Evolutionary conservation across 1,140 invertebrate genomes (phyloP).

Genomic region (Cyclina sinensis): DNA sequence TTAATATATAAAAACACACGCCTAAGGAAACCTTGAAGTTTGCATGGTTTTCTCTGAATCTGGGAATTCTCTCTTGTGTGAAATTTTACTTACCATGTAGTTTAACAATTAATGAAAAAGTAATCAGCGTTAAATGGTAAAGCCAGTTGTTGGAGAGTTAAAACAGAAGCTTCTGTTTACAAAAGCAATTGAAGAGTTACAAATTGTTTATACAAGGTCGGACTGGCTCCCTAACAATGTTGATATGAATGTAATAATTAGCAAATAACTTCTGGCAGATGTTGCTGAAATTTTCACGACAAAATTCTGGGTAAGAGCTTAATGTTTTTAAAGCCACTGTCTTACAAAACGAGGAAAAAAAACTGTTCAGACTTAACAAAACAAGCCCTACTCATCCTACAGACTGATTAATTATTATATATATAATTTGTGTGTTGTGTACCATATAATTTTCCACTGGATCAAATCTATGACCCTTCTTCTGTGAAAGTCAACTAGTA

Average conservation of each 20-base stretch:
- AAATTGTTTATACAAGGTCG: slow-evolving; percentile 45
- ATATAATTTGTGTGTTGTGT: too few relatives aligned
- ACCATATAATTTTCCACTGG: too few relatives aligned
- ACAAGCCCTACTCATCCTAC: too few relatives aligned
- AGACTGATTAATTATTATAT: too few relatives aligned
- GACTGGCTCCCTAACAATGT: slow-evolving; percentile 36
- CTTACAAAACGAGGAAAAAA: background rate
- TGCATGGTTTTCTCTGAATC: too few relatives aligned
- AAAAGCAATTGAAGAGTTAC: slow-evolving; percentile 27
- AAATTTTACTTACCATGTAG: background rate
- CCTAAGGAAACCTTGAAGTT: too few relatives aligned
- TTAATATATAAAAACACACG: too few relatives aligned
- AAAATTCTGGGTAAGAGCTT: background rate
- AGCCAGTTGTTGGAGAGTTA: background rate
- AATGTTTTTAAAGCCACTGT: slow-evolving; percentile 6
- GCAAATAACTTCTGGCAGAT: slow-evolving; percentile 22
- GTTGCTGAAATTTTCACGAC: background rate
- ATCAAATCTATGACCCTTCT: too few relatives aligned
- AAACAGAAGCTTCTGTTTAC: slow-evolving; percentile 23
- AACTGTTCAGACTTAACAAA: too few relatives aligned
- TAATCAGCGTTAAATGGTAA: slow-evolving; percentile 1
- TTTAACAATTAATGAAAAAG: slow-evolving; percentile 18
- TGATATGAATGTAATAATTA: slow-evolving; percentile 40
- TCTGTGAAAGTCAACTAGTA: too few relatives aligned
- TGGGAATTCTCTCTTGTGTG: too few relatives aligned